Percentiles rank a stretch among this genome's conserved stretches.
Conservation (phyloP, 2,797 vertebrate genomes). For the Potorous gilbertii region DNA sequence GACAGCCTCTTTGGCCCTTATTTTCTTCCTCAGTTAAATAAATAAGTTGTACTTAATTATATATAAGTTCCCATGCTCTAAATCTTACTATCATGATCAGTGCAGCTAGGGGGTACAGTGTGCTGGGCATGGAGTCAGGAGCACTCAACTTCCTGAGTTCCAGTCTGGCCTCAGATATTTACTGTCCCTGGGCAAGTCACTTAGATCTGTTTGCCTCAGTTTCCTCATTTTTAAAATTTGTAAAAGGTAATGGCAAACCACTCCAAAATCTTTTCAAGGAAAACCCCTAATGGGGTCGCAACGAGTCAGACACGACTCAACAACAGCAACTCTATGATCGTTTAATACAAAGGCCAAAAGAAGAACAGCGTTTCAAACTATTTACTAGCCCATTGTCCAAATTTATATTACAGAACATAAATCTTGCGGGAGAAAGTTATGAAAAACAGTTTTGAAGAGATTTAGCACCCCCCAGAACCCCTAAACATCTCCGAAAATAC, state of each 20-base stretch:
- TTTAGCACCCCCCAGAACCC: conserved; percentile 65
- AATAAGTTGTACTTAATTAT: background rate
- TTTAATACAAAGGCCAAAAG: background rate
- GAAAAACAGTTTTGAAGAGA: conserved; percentile 61
- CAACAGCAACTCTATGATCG: too few relatives aligned
- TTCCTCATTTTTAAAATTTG: background rate
- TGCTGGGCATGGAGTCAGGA: background rate
- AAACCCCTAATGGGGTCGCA: background rate
- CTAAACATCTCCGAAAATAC: conserved; percentile 62
- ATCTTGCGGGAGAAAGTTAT: conserved; percentile 19
- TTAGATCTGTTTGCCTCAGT: background rate
- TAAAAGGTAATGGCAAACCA: background rate
- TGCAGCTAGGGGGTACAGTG: background rate
- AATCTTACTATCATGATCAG: background rate
- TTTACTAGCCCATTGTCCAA: conserved; percentile 58
- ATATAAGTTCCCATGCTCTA: background rate
- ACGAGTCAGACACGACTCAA: background rate
- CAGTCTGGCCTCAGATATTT: background rate
- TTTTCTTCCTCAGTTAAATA: background rate
- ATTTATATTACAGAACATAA: conserved; percentile 59
- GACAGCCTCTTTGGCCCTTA: conserved; percentile 3
- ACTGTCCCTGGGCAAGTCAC: background rate
- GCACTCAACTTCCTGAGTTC: background rate
- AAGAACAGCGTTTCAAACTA: conserved; percentile 36
- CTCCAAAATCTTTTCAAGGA: background rate